Base-by-base conservation (phyloP, 2,888 invertebrate species). In the Drosophila formosana region DNA sequence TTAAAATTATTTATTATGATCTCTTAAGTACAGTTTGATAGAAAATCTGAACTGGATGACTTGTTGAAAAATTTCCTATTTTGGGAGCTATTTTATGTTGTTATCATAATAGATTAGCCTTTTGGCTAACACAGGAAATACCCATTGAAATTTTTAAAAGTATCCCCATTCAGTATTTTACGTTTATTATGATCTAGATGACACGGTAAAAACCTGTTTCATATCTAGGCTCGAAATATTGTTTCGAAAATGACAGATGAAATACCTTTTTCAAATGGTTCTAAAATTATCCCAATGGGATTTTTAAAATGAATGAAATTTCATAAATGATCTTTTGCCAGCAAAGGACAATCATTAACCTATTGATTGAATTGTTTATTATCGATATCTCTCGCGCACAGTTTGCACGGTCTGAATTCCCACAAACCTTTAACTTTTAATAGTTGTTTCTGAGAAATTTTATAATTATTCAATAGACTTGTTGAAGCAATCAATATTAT, bases 401-500 rank as follows among this genome's bases (percentile, higher is more conserved):
- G 30, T 53, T 30, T 11, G 1, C 41, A 26, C 8, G 1, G 4
- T n/a, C 3, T 18, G 3, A 28, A 7, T 30, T 30, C 18, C 18
- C 30, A 30, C 8, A 30, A 30, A 30, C 18, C 18, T 18, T 18
- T 28, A 28, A 28, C 4, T 28, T 28, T 28, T n/a, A n/a, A 11
- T n/a, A 7, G n/a, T 34, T 23, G 3, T 55, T 46, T 34, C 34
- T 46, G 25, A 26, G 45, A 28, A 47, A 7, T 9, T 43, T 6
- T 18, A 13, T 9, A 68, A 41, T 55, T 57, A 18, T 57, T 51
- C 28, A 46, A 58, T 50, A 43, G 4, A 50, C 72, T 43, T 47
- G 32, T 55, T 18, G 39, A 25, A 75, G 55, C 56, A 63, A 63
- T 46, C 46, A 63, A 56, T 57, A 23, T 13, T 37, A 51, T 53